Percentiles rank a stretch among this genome's conserved stretches.
These are phyloP conservation scores for Sclerodermus sp. DNA, from an alignment of 2,888 invertebrate species.

Conservation along the genomic window DNA sequence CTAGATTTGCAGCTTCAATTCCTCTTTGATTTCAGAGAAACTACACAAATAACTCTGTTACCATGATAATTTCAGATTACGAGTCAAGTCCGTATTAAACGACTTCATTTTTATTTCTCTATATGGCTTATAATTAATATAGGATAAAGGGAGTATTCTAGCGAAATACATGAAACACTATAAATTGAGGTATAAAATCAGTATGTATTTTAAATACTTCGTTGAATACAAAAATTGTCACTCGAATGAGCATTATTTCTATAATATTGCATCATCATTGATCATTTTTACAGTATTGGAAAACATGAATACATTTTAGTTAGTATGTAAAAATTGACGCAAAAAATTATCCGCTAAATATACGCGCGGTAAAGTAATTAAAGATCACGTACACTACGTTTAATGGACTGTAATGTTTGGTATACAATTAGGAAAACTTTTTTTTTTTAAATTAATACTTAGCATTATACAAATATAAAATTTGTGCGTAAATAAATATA, in stretches of 20 bases:
- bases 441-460: too few species aligned
- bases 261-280: background rate
- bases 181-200: slow-evolving; percentile 9
- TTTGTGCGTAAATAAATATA: slow-evolving; percentile 6
- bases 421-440: too few species aligned
- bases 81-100: too few species aligned
- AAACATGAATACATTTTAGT: background rate
- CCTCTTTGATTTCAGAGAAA: too few species aligned
- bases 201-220: slow-evolving; percentile 9
- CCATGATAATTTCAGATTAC: too few species aligned
- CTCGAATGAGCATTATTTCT: background rate
- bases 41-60: too few species aligned
- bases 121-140: too few species aligned
- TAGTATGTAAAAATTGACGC: slow-evolving; percentile 2
- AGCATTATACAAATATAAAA: background rate
- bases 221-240: slow-evolving; percentile 8
- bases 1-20: too few species aligned
- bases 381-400: too few species aligned
- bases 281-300: background rate
- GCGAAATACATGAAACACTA: background rate
- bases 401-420: too few species aligned
- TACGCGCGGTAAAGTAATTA: background rate
- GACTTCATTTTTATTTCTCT: too few species aligned
- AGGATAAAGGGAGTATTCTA: too few species aligned
- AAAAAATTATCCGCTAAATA: slow-evolving; percentile 7